Evolutionary conservation across 2,888 invertebrate species (phyloP).

Genomic region (Drosophila quinaria): DNA sequence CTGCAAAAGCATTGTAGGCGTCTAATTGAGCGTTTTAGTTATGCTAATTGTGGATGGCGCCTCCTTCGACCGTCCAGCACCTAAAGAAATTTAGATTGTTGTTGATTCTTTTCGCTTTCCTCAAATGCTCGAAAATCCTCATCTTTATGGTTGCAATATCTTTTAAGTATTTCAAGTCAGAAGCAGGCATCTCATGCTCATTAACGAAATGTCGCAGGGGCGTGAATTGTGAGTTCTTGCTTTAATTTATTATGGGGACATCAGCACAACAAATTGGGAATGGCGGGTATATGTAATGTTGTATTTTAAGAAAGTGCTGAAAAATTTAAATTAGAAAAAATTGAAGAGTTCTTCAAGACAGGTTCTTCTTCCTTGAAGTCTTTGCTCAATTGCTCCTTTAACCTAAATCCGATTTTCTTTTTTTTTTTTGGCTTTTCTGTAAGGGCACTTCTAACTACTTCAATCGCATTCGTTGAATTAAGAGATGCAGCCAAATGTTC

Average conservation of each 20-base stretch:
- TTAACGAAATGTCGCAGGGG: constrained; percentile 38
- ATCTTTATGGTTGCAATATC: constrained; percentile 58
- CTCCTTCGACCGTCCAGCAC: not conserved
- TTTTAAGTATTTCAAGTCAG: constrained; percentile 41
- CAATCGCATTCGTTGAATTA: no score
- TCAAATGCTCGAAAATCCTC: constrained; percentile 23
- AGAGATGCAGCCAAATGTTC: no score
- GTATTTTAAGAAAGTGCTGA: not conserved
- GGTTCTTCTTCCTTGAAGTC: no score
- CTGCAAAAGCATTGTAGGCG: constrained; percentile 58
- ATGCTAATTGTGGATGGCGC: constrained; percentile 71
- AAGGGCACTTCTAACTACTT: no score
- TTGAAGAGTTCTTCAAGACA: no score
- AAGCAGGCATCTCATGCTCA: constrained; percentile 30
- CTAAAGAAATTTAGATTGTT: not conserved
- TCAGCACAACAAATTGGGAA: not conserved
- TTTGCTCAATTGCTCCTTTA: no score
- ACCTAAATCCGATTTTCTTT: no score
- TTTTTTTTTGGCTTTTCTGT: no score
- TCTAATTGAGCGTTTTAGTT: constrained; percentile 80
- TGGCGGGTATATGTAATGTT: no score
- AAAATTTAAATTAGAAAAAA: no score
- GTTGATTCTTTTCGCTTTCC: not conserved
- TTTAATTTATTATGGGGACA: constrained; percentile 46
- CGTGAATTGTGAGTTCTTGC: constrained; percentile 30